phyloP scores from a whole-genome alignment of 2,113 vertebrate genomes.

The Ceratotherium simum region DNA sequence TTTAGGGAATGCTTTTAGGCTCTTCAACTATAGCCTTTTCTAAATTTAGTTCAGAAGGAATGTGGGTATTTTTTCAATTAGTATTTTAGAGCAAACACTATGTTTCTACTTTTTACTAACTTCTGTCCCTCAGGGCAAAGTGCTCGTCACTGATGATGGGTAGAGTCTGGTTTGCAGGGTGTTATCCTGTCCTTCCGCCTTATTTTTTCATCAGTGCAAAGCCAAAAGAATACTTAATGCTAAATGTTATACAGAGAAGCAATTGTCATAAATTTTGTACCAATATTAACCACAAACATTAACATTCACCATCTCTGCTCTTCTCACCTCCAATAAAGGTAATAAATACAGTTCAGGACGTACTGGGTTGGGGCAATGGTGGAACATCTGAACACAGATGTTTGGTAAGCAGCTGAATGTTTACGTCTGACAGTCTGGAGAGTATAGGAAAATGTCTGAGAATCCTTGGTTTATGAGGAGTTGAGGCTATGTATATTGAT shows the following conservation, averaged over 20 bases:
- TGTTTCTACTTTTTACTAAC: conserved; percentile 2
- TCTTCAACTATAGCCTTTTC: conserved; percentile 63
- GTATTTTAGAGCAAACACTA: conserved; percentile 54
- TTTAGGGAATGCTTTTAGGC: conserved; percentile 58
- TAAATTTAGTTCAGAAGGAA: conserved; percentile 58
- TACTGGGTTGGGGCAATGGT: not conserved
- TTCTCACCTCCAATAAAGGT: not conserved
- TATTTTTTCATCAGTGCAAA: not conserved
- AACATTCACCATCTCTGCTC: not conserved
- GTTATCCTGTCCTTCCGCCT: not conserved
- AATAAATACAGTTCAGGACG: not conserved
- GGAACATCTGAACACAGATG: not conserved
- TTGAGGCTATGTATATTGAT: not conserved
- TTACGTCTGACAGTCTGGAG: not conserved
- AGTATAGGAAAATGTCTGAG: not conserved
- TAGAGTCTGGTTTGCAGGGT: not conserved
- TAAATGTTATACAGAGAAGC: not conserved
- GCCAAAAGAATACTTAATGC: not conserved
- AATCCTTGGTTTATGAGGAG: not conserved
- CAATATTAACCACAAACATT: not conserved
- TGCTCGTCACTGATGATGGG: not conserved
- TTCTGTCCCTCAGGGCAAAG: not conserved
- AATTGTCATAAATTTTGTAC: not conserved
- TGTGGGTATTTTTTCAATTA: conserved; percentile 50
- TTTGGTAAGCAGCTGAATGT: not conserved